These are phyloP conservation scores for Hydrozoanthus gracilis DNA, from an alignment of 92 coral and sea anemone genomes.

Conservation along the genomic window DNA sequence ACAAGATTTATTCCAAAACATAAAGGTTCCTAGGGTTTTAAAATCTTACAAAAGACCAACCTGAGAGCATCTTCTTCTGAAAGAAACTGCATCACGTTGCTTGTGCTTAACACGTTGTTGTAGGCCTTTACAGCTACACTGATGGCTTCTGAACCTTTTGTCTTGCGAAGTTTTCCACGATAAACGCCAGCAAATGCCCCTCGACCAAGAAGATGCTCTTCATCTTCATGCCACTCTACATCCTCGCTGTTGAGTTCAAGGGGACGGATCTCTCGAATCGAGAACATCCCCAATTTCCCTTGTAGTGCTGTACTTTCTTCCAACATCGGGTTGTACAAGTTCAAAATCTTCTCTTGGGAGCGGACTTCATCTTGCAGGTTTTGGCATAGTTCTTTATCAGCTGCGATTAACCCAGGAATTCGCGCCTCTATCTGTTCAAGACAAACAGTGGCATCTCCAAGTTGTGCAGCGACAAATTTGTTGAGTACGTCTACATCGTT, in stretches of 20 bases:
- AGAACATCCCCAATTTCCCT: background rate
- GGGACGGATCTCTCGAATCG: conserved; percentile 3
- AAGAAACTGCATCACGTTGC: conserved; percentile 35
- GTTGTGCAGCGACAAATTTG: conserved; percentile 19
- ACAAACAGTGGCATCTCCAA: conserved; percentile 33
- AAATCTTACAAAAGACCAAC: background rate
- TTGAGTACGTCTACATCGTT: background rate
- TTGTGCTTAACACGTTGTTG: conserved; percentile 21
- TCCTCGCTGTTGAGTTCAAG: background rate
- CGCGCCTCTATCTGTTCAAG: background rate
- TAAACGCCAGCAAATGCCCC: conserved; percentile 46
- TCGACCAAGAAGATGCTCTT: conserved; percentile 7
- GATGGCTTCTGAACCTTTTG: background rate
- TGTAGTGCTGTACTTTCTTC: background rate
- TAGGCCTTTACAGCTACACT: conserved; percentile 36
- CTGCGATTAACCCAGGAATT: conserved; percentile 29
- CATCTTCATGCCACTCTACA: conserved; percentile 40
- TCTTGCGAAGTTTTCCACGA: conserved; percentile 20
- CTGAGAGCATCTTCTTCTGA: conserved; percentile 29
- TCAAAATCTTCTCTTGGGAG: background rate
- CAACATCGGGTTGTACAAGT: conserved; percentile 13
- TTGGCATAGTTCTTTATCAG: background rate
- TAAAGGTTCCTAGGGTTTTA: background rate
- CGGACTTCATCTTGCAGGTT: conserved; percentile 20
- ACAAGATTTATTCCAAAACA: too few relatives aligned